A percentile compares a stretch with the other conserved stretches of the same genome.
Conservation (phyloP, 2,888 invertebrate genomes). For the Drosophila diplacantha region DNA sequence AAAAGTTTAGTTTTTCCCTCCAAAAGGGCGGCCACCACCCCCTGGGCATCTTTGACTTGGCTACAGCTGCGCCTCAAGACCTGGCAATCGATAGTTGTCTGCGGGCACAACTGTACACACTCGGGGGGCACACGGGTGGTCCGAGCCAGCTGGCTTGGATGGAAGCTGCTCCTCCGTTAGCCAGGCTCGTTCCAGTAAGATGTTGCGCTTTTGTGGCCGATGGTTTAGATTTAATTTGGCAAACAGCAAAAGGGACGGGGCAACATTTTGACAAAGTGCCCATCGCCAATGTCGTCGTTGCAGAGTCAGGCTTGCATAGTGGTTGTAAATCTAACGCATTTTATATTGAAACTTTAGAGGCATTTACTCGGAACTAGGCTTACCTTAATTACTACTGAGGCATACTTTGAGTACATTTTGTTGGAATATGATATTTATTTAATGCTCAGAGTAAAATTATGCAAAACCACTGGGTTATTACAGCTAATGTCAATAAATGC, state of each 20-base stretch:
- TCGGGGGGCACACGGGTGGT: constrained; percentile 7
- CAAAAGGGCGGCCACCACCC: constrained; percentile 5
- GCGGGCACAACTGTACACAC: constrained; percentile 42
- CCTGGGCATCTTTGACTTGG: constrained; percentile 34
- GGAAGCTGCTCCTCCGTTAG: neutral
- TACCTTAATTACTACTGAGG: neutral
- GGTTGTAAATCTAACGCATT: constrained; percentile 1
- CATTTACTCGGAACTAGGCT: no score
- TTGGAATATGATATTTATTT: neutral
- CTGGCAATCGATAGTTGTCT: constrained; percentile 46
- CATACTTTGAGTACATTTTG: neutral
- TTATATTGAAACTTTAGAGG: neutral
- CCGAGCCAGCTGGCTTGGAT: neutral
- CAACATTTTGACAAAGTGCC: constrained; percentile 44
- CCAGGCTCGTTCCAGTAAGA: constrained; percentile 20
- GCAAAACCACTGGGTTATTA: neutral
- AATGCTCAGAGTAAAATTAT: neutral
- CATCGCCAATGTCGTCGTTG: constrained; percentile 27
- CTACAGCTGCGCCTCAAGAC: constrained; percentile 32
- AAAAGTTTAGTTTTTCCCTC: constrained; percentile 54
- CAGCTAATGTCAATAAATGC: neutral
- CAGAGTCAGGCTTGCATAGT: constrained; percentile 28
- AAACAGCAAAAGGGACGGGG: constrained; percentile 44
- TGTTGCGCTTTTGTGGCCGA: constrained; percentile 40
- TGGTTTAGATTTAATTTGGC: constrained; percentile 48